Conservation (phyloP, 1,140 invertebrate species). For the Holcopasites calliopsidis region DNA sequence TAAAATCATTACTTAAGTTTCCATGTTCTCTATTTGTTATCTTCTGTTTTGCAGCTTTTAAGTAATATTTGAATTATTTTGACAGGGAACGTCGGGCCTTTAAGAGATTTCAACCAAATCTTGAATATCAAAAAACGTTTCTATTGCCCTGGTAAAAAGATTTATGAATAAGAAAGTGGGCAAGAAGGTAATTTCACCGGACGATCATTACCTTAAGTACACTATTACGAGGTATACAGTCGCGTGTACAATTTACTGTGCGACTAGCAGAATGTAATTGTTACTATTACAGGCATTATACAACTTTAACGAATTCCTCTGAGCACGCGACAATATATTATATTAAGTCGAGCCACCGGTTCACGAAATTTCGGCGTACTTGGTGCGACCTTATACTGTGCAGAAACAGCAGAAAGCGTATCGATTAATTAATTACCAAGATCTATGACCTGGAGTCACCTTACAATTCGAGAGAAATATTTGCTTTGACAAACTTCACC, state of each 20-base stretch:
- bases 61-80: no score
- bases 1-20: neutral
- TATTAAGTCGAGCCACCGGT: neutral
- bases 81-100: no score
- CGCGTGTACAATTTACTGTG: slow-evolving; percentile 20
- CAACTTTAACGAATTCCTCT: slow-evolving; percentile 26
- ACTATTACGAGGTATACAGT: slow-evolving; percentile 16
- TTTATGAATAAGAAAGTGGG: neutral
- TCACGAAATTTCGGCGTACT: slow-evolving; percentile 1
- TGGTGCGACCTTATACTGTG: neutral
- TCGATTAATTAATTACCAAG: slow-evolving; percentile 24
- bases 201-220: slow-evolving; percentile 19
- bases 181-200: slow-evolving; percentile 5
- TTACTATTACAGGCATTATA: slow-evolving; percentile 29
- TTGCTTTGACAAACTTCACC: neutral
- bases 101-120: neutral
- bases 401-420: slow-evolving; percentile 1
- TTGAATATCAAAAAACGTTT: neutral
- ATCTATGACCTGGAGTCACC: neutral
- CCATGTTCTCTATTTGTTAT: no score
- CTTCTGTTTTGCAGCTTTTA: no score
- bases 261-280: slow-evolving; percentile 22
- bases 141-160: neutral
- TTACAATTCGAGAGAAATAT: neutral
- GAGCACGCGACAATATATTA: slow-evolving; percentile 34